Percentiles rank a stretch among this genome's conserved stretches.
Conservation (phyloP, 2,888 invertebrate genomes). For the Sacculina carcini region DNA sequence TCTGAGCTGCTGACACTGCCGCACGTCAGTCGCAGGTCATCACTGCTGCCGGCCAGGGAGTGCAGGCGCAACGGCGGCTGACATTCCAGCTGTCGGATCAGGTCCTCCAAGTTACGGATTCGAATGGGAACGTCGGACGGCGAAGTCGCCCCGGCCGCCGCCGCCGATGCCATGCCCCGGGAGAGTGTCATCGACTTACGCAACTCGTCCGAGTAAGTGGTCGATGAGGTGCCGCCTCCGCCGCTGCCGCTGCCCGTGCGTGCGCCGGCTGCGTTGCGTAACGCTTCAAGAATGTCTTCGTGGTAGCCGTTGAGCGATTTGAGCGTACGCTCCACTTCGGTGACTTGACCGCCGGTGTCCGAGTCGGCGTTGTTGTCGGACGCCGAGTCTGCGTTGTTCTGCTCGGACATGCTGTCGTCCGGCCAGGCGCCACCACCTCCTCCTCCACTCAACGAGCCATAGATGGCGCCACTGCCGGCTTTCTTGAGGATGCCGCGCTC, state of each 20-base stretch:
- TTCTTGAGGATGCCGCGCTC: conserved; percentile 83
- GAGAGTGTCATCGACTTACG: conserved; percentile 29
- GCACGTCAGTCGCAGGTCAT: conserved; percentile 17
- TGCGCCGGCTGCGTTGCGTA: conserved; percentile 44
- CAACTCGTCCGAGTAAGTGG: conserved; percentile 38
- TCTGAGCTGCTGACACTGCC: too few relatives aligned
- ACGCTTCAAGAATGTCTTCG: conserved; percentile 67
- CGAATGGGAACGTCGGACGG: conserved; percentile 55
- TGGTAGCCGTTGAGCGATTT: conserved; percentile 74
- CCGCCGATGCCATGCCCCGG: conserved; percentile 11
- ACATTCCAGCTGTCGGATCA: conserved; percentile 35
- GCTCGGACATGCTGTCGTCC: conserved; percentile 35
- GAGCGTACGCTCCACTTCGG: conserved; percentile 41
- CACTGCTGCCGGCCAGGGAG: conserved; percentile 17
- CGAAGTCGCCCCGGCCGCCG: conserved; percentile 35
- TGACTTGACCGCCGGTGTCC: conserved; percentile 19
- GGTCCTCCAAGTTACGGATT: conserved; percentile 68
- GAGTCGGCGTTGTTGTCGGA: conserved; percentile 35
- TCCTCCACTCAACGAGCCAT: conserved; percentile 35
- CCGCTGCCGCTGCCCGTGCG: conserved; percentile 14
- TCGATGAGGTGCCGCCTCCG: conserved; percentile 27
- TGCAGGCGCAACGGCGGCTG: conserved; percentile 16
- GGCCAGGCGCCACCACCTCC: conserved; percentile 41
- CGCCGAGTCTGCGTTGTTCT: conserved; percentile 36
- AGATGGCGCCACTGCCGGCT: conserved; percentile 15